Conservation (phyloP, 2,797 vertebrate species). For the Triplophysa yarkandensis region DNA sequence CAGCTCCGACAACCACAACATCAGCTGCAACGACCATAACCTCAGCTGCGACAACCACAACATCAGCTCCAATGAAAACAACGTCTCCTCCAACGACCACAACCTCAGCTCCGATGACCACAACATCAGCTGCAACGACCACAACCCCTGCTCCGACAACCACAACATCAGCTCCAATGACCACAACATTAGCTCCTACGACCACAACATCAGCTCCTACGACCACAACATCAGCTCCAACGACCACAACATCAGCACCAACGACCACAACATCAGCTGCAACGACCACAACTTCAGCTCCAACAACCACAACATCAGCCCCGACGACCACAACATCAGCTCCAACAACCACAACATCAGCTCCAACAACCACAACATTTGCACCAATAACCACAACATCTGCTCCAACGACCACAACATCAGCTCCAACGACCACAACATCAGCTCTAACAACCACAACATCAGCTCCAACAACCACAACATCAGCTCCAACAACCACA, state of each 20-base stretch:
- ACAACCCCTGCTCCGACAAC: too few species aligned
- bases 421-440: too few species aligned
- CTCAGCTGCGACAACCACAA: not conserved
- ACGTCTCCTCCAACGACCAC: not conserved
- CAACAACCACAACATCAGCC: not conserved
- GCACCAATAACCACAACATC: too few species aligned
- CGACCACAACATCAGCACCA: too few species aligned
- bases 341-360: not conserved
- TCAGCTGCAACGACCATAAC: not conserved
- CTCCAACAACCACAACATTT: too few species aligned
- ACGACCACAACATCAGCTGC: not conserved
- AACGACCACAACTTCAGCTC: not conserved
- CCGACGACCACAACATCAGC: not conserved
- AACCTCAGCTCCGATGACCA: too few species aligned
- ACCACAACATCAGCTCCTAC: too few species aligned
- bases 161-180: too few species aligned
- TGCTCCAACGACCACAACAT: too few species aligned
- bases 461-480: not conserved
- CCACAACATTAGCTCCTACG: not conserved
- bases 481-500: not conserved
- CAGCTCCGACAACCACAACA: not conserved
- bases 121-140: too few species aligned
- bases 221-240: too few species aligned
- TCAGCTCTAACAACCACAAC: too few species aligned
- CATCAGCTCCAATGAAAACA: not conserved